Conservation (phyloP, 2,113 vertebrate genomes). For the Piprites chloris region DNA sequence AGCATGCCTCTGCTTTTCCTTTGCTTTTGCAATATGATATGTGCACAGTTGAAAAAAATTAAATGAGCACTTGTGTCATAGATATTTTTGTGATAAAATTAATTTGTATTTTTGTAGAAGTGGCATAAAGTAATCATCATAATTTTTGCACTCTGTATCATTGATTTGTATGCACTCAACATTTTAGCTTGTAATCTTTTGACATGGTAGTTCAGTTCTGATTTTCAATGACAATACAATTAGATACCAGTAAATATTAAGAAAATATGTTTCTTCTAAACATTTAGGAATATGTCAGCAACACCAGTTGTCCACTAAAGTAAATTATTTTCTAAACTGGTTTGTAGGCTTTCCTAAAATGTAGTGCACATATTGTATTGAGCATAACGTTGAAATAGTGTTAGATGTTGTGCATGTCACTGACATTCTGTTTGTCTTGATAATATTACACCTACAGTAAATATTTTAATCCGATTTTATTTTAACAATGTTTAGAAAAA, state of each 20-base stretch:
- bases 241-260: neutral
- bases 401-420: neutral
- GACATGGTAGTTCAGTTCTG: neutral
- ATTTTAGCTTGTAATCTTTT: neutral
- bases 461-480: neutral
- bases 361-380: slow-evolving; percentile 37
- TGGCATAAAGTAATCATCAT: neutral
- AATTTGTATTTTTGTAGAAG: neutral
- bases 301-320: neutral
- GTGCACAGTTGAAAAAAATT: neutral
- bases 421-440: neutral
- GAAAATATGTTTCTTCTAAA: neutral
- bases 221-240: neutral
- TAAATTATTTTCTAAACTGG: neutral
- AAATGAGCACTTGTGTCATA: neutral
- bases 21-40: slow-evolving; percentile 39
- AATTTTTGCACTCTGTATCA: neutral
- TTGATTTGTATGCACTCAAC: neutral
- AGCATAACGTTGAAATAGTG: neutral
- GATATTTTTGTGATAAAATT: neutral
- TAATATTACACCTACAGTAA: neutral
- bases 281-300: neutral
- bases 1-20: slow-evolving; percentile 12
- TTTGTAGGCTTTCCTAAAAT: neutral
- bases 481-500: neutral